Percentiles rank a stretch among this genome's conserved stretches.
Evolutionary conservation across 1,140 invertebrate genomes (phyloP).

Genomic region (Chlorops oryzae): DNA sequence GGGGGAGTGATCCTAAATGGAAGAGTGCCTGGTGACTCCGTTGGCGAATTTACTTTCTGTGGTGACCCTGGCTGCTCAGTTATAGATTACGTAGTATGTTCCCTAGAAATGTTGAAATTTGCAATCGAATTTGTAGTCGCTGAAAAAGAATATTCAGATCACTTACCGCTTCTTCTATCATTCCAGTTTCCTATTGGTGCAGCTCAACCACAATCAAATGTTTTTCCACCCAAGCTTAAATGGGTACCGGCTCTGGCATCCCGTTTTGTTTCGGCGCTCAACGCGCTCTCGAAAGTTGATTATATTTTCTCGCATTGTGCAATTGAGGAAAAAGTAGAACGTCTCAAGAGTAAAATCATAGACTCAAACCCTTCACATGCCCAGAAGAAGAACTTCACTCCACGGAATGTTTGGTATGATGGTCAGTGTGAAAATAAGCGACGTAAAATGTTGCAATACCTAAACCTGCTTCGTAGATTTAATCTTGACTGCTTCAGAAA

Average conservation of each 20-base stretch:
- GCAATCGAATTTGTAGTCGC: background rate
- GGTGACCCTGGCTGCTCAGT: background rate
- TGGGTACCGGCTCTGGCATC: background rate
- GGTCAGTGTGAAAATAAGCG: background rate
- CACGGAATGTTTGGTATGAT: background rate
- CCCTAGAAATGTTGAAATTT: background rate
- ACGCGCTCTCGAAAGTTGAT: background rate
- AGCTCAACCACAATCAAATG: background rate
- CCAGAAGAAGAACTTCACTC: background rate
- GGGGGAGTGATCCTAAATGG: background rate
- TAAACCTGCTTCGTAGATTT: background rate
- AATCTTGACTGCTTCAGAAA: background rate
- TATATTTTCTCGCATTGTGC: background rate
- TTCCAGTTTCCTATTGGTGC: background rate
- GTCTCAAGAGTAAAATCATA: background rate
- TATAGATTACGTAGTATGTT: background rate
- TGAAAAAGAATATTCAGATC: background rate
- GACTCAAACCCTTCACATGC: background rate
- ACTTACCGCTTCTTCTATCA: background rate
- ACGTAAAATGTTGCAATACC: background rate
- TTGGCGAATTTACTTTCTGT: background rate
- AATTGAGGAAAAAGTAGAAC: background rate
- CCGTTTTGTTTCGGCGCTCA: background rate
- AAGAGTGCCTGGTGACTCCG: background rate
- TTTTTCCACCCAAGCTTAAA: background rate